These are phyloP conservation scores for Stictocephala bisonia DNA, from an alignment of 2,888 invertebrate species.

Conservation along the genomic window DNA sequence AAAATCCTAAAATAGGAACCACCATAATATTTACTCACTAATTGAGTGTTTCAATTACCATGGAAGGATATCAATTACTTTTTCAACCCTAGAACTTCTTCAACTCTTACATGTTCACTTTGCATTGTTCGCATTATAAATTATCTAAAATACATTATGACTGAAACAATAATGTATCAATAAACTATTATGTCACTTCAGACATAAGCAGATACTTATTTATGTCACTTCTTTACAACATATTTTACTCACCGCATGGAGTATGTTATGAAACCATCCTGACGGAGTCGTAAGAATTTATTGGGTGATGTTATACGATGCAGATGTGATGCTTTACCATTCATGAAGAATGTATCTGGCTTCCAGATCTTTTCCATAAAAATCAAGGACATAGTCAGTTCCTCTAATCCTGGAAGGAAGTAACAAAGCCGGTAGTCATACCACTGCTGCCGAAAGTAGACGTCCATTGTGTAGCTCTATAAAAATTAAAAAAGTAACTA, in stretches of 20 bases:
- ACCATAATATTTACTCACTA: no score
- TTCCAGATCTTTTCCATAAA: constrained; percentile 71
- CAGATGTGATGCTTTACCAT: constrained; percentile 68
- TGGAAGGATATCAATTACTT: no score
- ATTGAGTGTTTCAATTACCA: no score
- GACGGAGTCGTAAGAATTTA: constrained; percentile 87
- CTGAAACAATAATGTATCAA: no score
- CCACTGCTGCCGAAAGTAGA: constrained; percentile 67
- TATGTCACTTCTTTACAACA: no score
- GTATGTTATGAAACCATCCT: constrained; percentile 91
- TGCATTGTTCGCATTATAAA: no score
- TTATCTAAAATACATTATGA: no score
- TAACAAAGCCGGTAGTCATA: constrained; percentile 68
- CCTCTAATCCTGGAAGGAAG: constrained; percentile 60
- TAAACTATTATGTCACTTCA: not conserved
- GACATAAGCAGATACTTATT: not conserved
- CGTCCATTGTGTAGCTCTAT: constrained; percentile 65
- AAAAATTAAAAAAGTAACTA: no score
- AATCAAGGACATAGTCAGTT: constrained; percentile 68
- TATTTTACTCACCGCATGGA: constrained; percentile 82
- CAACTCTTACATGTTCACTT: no score
- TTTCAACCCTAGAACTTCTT: no score
- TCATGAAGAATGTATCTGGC: constrained; percentile 70
- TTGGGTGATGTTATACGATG: constrained; percentile 80
- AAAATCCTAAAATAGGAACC: no score